Base-by-base conservation (phyloP, 1,140 invertebrate genomes). In the Brachionus koreanus region DNA sequence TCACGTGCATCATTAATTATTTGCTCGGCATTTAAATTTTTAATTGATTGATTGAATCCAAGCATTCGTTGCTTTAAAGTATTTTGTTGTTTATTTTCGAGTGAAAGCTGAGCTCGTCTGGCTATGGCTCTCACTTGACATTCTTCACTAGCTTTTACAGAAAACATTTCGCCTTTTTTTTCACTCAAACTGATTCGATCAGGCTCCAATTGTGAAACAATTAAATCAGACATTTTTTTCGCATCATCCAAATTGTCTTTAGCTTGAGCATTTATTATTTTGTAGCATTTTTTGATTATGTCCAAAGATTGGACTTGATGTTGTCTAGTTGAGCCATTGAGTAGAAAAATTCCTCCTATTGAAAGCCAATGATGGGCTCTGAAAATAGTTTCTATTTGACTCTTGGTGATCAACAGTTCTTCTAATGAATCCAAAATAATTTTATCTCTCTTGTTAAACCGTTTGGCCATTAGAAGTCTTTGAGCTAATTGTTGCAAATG, bases 111-210 rank as follows among this genome's bases (percentile, higher is more conserved):
- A 12, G 63, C 63, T 65, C 63, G 25, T 65, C 63, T 65, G 25
- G 63, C n/a, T 16, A 65, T 16, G 6, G 63, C 63, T 65, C 63
- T 12, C 25, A 65, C 63, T 33, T 65, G 63, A 5, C 63, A 65
- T 13, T 65, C 63, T 65, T 65, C 63, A 33, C 63, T 65, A 2
- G 63, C 63, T 65, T 65, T 65, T 5, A 65, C 63, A 1, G 63
- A 65, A 25, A 65, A 65, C 63, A 65, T 65, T 33, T 65, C 63
- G 12, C 63, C 10, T 33, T 65, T 65, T 37, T 65, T 65, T n/a
- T 65, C 63, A 13, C 6, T n/a, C 29, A 65, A 37, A 65, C n/a
- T 65, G 1, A 65, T 65, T 65, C 29, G 10, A 33, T 65, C 33
- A 65, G 25, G 23, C 13, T 29, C 33, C 10, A 65, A 65, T 65